Percentiles rank a stretch among this genome's conserved stretches.
phyloP scores from a whole-genome alignment of 2,113 vertebrate species.

The Lanius ludovicianus region DNA sequence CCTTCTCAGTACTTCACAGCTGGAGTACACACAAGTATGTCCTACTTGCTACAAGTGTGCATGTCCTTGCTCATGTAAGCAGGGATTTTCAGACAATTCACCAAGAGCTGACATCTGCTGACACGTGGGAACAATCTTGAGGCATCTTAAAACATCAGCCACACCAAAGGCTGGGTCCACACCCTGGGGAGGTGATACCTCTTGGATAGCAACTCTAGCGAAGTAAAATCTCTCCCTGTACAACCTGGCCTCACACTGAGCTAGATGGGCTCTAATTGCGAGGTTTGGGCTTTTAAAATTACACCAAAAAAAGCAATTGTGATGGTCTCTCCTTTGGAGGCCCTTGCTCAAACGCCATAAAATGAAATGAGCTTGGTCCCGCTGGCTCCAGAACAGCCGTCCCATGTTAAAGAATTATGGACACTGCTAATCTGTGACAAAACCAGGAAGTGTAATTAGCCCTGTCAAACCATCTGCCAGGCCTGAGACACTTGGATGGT shows the following conservation, averaged over 20 bases:
- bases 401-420: not conserved
- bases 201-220: not conserved
- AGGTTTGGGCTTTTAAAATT: not conserved
- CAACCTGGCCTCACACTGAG: not conserved
- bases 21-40: not conserved
- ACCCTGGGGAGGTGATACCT: not conserved
- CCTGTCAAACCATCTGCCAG: constrained; percentile 44
- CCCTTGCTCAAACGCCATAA: accelerated
- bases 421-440: constrained; percentile 22
- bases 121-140: not conserved
- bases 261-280: not conserved
- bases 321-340: not conserved
- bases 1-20: not conserved
- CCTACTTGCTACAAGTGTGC: not conserved
- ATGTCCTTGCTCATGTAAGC: not conserved
- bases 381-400: not conserved
- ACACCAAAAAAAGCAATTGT: not conserved
- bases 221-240: not conserved
- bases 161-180: not conserved
- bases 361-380: constrained; percentile 2
- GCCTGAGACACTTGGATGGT: constrained; percentile 37
- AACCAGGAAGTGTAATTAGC: constrained; percentile 23
- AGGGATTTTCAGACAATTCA: not conserved
- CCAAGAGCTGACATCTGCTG: not conserved
- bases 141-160: not conserved